Percentiles rank a stretch among this genome's conserved stretches.
Conservation (phyloP, 2,113 vertebrate species). For the Arenaria interpres region DNA sequence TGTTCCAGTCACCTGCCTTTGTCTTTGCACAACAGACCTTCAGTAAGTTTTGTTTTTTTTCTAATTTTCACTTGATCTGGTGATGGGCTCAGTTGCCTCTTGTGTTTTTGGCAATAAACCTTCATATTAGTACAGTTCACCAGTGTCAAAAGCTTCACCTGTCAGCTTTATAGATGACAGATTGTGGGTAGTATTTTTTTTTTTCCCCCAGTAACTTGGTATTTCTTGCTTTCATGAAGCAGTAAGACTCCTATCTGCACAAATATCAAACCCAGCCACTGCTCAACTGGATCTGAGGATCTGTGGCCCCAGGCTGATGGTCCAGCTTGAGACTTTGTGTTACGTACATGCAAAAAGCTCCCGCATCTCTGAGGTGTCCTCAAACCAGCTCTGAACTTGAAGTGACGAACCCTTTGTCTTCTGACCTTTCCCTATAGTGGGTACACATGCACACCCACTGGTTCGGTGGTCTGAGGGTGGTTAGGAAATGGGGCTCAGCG, state of each 20-base stretch:
- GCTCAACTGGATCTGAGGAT: background rate
- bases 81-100: background rate
- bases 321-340: background rate
- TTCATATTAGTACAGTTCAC: background rate
- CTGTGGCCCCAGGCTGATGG: background rate
- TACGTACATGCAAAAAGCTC: background rate
- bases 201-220: background rate
- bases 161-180: background rate
- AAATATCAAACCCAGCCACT: background rate
- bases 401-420: background rate
- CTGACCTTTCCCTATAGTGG: background rate
- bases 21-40: background rate
- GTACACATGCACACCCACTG: fast-evolving
- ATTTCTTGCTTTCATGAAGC: background rate
- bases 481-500: background rate
- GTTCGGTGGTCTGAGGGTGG: too few species aligned
- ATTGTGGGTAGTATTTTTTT: background rate
- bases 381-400: background rate
- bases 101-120: conserved; percentile 1
- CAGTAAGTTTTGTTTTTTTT: background rate
- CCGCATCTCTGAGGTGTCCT: background rate
- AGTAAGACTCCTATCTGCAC: background rate
- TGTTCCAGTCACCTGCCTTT: background rate
- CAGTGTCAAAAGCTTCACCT: background rate
- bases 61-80: background rate